Percentiles rank a stretch among this genome's conserved stretches.
Evolutionary conservation across 2,888 invertebrate genomes (phyloP).

Genomic region (Plebejus anna): DNA sequence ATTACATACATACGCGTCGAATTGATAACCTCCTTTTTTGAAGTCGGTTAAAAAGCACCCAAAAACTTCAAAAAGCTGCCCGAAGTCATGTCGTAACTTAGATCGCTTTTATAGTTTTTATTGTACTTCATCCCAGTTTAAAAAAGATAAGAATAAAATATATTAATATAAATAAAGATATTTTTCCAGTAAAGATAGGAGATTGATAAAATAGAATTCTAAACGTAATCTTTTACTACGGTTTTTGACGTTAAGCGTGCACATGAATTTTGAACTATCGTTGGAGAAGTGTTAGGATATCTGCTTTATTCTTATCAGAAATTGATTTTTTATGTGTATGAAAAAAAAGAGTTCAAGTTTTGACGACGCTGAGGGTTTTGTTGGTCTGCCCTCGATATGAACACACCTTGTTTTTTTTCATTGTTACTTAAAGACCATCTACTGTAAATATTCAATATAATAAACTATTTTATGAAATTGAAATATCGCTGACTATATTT

Average conservation of each 20-base stretch:
- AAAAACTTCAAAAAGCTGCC: not conserved
- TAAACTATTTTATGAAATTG: too few relatives aligned
- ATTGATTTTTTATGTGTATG: not conserved
- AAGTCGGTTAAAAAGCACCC: not conserved
- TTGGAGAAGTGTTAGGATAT: not conserved
- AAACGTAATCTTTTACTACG: slow-evolving; percentile 14
- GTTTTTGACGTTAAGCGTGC: slow-evolving; percentile 15
- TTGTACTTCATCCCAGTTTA: not conserved
- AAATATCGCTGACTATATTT: too few relatives aligned
- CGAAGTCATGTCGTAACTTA: not conserved
- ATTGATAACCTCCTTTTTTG: too few relatives aligned
- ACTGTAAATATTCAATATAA: too few relatives aligned
- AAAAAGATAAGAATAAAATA: slow-evolving; percentile 17
- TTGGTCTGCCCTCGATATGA: not conserved
- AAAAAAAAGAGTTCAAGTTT: not conserved
- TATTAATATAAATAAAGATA: slow-evolving; percentile 26
- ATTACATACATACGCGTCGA: too few relatives aligned
- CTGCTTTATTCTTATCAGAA: not conserved
- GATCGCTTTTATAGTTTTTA: not conserved
- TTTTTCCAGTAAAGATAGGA: slow-evolving; percentile 19
- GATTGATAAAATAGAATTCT: slow-evolving; percentile 20
- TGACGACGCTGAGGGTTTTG: not conserved
- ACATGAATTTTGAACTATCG: slow-evolving; percentile 21
- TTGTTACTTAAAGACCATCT: too few relatives aligned
- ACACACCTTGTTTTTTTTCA: too few relatives aligned